Percentiles rank a stretch among this genome's conserved stretches.
These are phyloP conservation scores for Aspidapion aeneum DNA, from an alignment of 2,888 invertebrate species.

Conservation along the genomic window DNA sequence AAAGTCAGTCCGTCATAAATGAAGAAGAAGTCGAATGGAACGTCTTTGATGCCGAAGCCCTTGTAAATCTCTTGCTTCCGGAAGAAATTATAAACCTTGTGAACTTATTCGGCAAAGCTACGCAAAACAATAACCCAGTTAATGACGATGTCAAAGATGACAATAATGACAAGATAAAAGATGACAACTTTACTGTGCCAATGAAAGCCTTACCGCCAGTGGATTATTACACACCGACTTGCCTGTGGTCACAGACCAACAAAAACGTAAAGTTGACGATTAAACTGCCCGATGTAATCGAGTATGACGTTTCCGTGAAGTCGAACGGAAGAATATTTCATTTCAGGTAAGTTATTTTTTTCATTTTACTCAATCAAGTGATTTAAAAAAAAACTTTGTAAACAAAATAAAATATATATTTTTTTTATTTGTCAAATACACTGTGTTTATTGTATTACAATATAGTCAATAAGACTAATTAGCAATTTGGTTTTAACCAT, in stretches of 20 bases:
- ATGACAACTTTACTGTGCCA: slow-evolving; percentile 19
- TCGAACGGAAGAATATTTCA: slow-evolving; percentile 33
- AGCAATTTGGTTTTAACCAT: too few species aligned
- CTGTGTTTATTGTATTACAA: too few species aligned
- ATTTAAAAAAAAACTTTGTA: too few species aligned
- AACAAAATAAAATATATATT: too few species aligned
- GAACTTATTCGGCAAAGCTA: neutral
- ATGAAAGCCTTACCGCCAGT: slow-evolving; percentile 30
- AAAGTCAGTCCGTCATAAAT: neutral
- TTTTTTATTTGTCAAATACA: too few species aligned
- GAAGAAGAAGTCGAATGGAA: neutral
- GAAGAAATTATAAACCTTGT: neutral
- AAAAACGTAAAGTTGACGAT: slow-evolving; percentile 35
- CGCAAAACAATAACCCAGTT: neutral
- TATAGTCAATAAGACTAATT: too few species aligned
- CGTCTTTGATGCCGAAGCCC: neutral
- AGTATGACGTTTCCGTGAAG: slow-evolving; percentile 33
- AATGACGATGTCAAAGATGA: neutral
- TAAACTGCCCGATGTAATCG: slow-evolving; percentile 32
- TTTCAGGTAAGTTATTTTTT: slow-evolving; percentile 37
- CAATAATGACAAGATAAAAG: too few species aligned
- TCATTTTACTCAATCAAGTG: too few species aligned
- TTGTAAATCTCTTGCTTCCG: neutral
- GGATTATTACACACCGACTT: slow-evolving; percentile 38
- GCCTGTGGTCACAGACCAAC: slow-evolving; percentile 41